Conservation (phyloP, 2,797 vertebrate species). For the Muraenolepis orangiensis region DNA sequence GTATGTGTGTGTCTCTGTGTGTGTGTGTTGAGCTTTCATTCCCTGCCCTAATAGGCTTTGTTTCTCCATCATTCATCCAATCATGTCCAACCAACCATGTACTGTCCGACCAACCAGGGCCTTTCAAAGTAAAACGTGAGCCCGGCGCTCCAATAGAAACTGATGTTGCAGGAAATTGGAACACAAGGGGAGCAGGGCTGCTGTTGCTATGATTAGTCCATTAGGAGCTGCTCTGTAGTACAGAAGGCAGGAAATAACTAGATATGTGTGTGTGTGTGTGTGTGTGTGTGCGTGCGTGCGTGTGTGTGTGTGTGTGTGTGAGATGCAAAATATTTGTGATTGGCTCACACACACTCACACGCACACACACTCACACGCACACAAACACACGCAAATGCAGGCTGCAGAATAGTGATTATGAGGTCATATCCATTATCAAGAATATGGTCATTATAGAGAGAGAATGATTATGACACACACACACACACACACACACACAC, state of each 20-base stretch:
- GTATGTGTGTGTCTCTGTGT: constrained; percentile 33
- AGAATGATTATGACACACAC: constrained; percentile 47
- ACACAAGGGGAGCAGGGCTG: not conserved
- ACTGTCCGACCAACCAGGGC: not conserved
- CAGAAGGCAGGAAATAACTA: not conserved
- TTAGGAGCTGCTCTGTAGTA: not conserved
- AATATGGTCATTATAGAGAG: constrained; percentile 52
- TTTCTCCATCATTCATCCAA: not conserved
- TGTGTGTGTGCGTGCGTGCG: too few species aligned
- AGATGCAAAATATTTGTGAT: too few species aligned
- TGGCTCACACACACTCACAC: too few species aligned
- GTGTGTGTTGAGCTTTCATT: constrained; percentile 44
- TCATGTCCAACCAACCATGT: not conserved
- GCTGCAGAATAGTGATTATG: constrained; percentile 55
- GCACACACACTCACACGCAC: not conserved
- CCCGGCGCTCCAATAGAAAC: not conserved
- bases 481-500: not conserved
- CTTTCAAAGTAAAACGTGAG: not conserved
- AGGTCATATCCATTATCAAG: constrained; percentile 59
- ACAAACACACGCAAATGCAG: constrained; percentile 11
- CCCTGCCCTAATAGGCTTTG: not conserved
- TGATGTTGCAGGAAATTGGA: not conserved
- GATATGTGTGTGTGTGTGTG: not conserved
- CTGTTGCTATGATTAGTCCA: not conserved
- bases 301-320: too few species aligned